Evolutionary conservation across 2,797 vertebrate genomes (phyloP).

Genomic region (Mastacembelus armatus): DNA sequence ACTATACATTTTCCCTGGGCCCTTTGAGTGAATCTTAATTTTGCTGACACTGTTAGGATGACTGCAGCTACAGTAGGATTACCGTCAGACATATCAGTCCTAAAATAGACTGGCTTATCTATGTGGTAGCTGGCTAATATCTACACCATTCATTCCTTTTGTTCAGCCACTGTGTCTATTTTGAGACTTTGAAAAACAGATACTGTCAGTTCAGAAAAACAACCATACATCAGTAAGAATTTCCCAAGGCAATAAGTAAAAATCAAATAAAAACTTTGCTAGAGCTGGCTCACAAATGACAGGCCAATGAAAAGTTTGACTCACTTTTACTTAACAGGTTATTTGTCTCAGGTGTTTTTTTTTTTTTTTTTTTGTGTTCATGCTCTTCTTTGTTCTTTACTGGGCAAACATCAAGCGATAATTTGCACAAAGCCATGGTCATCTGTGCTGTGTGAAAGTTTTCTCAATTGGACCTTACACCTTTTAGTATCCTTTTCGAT

Average conservation of each 20-base stretch:
- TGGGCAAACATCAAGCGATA: background rate
- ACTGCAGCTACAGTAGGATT: slow-evolving; percentile 16
- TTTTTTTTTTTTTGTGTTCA: background rate
- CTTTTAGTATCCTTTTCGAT: background rate
- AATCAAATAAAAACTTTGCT: too few relatives aligned
- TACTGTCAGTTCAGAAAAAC: background rate
- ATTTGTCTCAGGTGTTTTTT: background rate
- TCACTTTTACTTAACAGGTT: too few relatives aligned
- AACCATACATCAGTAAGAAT: too few relatives aligned
- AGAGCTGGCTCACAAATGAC: too few relatives aligned
- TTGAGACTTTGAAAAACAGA: background rate
- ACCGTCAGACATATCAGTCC: slow-evolving; percentile 49
- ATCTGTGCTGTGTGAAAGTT: too few relatives aligned
- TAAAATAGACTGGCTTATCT: slow-evolving; percentile 75
- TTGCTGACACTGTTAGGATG: slow-evolving; percentile 1
- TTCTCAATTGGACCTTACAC: background rate
- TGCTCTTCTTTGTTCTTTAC: background rate
- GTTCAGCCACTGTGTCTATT: slow-evolving; percentile 17
- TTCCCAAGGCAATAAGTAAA: too few relatives aligned
- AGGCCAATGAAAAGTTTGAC: too few relatives aligned
- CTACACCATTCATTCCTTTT: slow-evolving; percentile 43
- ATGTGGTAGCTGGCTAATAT: slow-evolving; percentile 32
- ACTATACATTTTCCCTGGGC: background rate
- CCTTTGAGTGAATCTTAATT: background rate
- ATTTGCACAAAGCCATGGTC: background rate